phyloP scores from a whole-genome alignment of 2,888 invertebrate species.

The Baronia brevicornis region DNA sequence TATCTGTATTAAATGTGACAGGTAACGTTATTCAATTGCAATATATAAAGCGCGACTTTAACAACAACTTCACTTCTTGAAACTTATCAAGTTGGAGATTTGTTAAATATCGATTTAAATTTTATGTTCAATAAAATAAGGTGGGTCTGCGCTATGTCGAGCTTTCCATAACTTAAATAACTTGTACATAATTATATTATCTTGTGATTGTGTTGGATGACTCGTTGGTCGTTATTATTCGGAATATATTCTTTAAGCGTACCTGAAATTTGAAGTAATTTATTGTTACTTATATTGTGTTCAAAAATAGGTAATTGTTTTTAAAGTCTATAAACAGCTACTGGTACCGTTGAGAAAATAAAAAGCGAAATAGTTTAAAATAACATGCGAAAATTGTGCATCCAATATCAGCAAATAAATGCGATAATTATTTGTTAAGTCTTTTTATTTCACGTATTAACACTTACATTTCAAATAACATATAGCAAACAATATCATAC shows the following conservation, averaged over 20 bases:
- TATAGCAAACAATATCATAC: too few species aligned
- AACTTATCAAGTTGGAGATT: conserved; percentile 7
- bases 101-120: too few species aligned
- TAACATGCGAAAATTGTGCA: too few species aligned
- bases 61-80: conserved; percentile 5
- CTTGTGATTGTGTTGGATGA: conserved; percentile 43
- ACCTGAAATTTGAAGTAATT: conserved; percentile 44
- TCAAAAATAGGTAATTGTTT: too few species aligned
- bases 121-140: conserved; percentile 25
- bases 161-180: conserved; percentile 41
- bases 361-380: too few species aligned
- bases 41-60: conserved; percentile 4
- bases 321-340: too few species aligned
- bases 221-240: conserved; percentile 39
- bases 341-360: conserved; percentile 4
- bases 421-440: too few species aligned
- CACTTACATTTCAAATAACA: too few species aligned
- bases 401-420: too few species aligned
- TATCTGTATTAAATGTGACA: conserved; percentile 4
- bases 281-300: too few species aligned
- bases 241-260: conserved; percentile 49
- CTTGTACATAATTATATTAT: conserved; percentile 50
- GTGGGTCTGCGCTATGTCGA: conserved; percentile 47
- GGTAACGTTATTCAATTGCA: conserved; percentile 12
- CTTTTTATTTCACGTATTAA: too few species aligned